phyloP scores from a whole-genome alignment of 2,113 vertebrate species.

The Pagrus major region DNA sequence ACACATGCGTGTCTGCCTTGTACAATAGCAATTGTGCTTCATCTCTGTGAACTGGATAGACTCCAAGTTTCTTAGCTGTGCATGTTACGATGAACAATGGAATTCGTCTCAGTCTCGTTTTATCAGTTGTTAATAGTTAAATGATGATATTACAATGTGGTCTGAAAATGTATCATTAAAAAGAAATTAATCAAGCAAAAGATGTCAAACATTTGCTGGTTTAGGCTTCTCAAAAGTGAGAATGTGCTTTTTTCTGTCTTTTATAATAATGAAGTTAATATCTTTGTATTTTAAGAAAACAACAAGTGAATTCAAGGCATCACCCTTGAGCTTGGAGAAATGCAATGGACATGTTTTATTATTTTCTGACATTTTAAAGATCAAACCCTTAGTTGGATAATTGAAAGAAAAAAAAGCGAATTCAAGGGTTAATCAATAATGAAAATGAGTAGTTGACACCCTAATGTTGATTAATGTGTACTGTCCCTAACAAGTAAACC shows the following conservation, averaged over 20 bases:
- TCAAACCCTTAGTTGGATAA: neutral
- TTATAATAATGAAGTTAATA: neutral
- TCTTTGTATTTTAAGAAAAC: neutral
- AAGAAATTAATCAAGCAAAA: neutral
- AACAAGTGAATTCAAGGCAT: neutral
- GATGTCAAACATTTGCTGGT: neutral
- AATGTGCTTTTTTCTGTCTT: neutral
- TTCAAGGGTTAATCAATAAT: neutral
- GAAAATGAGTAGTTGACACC: neutral
- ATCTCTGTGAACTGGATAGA: neutral
- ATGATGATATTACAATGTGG: neutral
- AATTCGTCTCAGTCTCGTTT: neutral
- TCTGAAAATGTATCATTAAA: neutral
- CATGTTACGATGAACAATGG: neutral
- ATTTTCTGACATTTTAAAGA: neutral
- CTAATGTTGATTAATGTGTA: slow-evolving; percentile 10
- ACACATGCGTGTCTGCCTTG: neutral
- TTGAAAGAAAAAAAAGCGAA: neutral
- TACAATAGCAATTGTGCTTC: slow-evolving; percentile 47
- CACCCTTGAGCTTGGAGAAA: neutral
- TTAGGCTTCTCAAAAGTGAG: neutral
- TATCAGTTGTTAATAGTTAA: neutral
- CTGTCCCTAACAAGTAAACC: neutral
- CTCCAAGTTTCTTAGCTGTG: neutral
- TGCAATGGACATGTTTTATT: neutral